Percentiles rank a stretch among this genome's conserved stretches.
Evolutionary conservation across 35 echinoderm and acorn worm genomes (phyloP).

Genomic region (Ophioderma brevispina): DNA sequence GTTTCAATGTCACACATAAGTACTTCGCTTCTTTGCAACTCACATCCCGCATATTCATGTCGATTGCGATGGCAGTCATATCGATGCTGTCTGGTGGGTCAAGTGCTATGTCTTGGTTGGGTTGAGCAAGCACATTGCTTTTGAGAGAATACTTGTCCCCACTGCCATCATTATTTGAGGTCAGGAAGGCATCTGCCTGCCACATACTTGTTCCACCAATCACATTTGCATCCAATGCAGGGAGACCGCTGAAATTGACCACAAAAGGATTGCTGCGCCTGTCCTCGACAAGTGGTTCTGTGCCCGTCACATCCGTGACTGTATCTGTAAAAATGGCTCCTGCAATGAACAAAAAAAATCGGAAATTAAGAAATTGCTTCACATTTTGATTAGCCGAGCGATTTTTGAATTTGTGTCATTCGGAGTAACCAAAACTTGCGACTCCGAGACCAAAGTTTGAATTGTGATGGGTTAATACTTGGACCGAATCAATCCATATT

Average conservation of each 20-base stretch:
- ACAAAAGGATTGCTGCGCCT: constrained; percentile 36
- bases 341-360: no score
- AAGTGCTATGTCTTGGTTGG: constrained; percentile 29
- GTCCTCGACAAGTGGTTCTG: constrained; percentile 61
- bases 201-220: constrained; percentile 65
- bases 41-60: constrained; percentile 56
- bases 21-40: constrained; percentile 66
- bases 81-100: constrained; percentile 29
- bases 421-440: no score
- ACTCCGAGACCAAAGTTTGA: no score
- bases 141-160: constrained; percentile 29
- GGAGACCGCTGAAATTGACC: constrained; percentile 24
- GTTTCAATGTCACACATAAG: constrained; percentile 60
- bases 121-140: constrained; percentile 30
- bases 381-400: no score
- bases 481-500: no score
- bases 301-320: constrained; percentile 38
- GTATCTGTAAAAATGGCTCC: constrained; percentile 77
- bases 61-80: constrained; percentile 23
- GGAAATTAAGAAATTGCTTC: no score
- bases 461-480: no score
- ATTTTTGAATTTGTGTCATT: no score
- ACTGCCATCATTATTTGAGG: constrained; percentile 39
- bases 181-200: constrained; percentile 46
- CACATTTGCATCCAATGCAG: constrained; percentile 5